These are phyloP conservation scores for Tachyglossus aculeatus DNA, from an alignment of 2,797 vertebrate genomes.

Conservation along the genomic window DNA sequence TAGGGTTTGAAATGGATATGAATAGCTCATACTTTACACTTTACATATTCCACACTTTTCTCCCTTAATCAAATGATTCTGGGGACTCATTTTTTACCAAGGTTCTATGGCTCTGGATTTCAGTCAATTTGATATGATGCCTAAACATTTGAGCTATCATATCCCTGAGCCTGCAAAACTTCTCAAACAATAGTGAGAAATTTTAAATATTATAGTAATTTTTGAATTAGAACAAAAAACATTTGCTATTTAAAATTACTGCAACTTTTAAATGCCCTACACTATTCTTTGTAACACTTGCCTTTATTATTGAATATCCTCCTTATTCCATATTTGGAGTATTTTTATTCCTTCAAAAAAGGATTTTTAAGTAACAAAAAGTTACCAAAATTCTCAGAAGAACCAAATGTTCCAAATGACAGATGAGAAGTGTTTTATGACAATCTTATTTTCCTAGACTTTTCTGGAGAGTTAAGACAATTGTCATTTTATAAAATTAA, in stretches of 20 bases:
- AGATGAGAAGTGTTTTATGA: constrained; percentile 27
- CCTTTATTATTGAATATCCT: background rate
- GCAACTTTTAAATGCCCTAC: constrained; percentile 4
- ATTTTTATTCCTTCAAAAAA: background rate
- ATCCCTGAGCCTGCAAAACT: constrained; percentile 45
- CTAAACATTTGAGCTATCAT: constrained; percentile 41
- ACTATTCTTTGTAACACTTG: constrained; percentile 6
- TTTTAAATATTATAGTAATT: constrained; percentile 35
- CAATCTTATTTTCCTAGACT: background rate
- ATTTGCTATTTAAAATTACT: constrained; percentile 21
- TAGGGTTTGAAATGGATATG: constrained; percentile 42
- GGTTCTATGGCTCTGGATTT: constrained; percentile 23
- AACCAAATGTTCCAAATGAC: background rate
- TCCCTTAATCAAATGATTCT: constrained; percentile 25
- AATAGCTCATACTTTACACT: constrained; percentile 26
- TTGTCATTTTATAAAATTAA: constrained; percentile 11
- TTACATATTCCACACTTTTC: constrained; percentile 33
- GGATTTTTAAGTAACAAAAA: constrained; percentile 12
- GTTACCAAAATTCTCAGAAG: background rate
- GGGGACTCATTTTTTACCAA: constrained; percentile 27
- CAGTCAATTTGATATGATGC: constrained; percentile 15
- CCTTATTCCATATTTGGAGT: constrained; percentile 11
- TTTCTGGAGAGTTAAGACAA: background rate
- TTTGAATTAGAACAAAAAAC: constrained; percentile 25
- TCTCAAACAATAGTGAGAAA: constrained; percentile 31